Evolutionary conservation across 2,797 vertebrate genomes (phyloP).

Genomic region (Anas flavirostris): DNA sequence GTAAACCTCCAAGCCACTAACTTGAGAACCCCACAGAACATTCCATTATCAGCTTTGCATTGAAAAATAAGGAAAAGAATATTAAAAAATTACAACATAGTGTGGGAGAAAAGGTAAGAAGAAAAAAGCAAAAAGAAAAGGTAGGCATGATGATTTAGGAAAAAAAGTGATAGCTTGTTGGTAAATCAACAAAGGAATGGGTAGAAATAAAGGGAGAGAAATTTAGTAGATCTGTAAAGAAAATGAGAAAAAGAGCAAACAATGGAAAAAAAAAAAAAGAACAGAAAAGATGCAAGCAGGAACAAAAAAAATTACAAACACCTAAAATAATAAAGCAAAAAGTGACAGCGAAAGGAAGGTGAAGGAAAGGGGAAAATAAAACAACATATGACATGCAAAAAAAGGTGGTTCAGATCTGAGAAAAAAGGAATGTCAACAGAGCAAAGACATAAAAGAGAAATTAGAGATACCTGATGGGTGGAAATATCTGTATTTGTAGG

Average conservation of each 20-base stretch:
- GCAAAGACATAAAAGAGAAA: slow-evolving; percentile 50
- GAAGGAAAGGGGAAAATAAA: slow-evolving; percentile 14
- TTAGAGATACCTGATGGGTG: not conserved
- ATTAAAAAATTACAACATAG: not conserved
- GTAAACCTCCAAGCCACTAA: not conserved
- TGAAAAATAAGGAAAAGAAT: not conserved
- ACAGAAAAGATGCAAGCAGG: not conserved
- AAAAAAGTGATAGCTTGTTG: not conserved
- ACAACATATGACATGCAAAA: slow-evolving; percentile 10
- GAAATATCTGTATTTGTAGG: slow-evolving; percentile 2
- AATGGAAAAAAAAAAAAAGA: not conserved
- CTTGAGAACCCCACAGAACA: not conserved
- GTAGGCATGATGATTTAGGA: not conserved
- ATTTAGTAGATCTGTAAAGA: not conserved
- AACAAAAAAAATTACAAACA: slow-evolving; percentile 29
- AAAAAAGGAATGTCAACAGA: slow-evolving; percentile 51
- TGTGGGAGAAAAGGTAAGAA: not conserved
- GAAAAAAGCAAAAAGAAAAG: not conserved
- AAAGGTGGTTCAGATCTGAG: slow-evolving; percentile 31
- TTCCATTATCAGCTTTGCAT: not conserved
- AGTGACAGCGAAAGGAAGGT: slow-evolving; percentile 20
- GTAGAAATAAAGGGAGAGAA: not conserved
- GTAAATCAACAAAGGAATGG: not conserved
- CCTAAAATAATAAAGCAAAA: slow-evolving; percentile 44
- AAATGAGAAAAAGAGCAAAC: slow-evolving; percentile 21